These are phyloP conservation scores for Phrynosoma platyrhinos DNA, from an alignment of 2,113 vertebrate genomes.

Conservation along the genomic window DNA sequence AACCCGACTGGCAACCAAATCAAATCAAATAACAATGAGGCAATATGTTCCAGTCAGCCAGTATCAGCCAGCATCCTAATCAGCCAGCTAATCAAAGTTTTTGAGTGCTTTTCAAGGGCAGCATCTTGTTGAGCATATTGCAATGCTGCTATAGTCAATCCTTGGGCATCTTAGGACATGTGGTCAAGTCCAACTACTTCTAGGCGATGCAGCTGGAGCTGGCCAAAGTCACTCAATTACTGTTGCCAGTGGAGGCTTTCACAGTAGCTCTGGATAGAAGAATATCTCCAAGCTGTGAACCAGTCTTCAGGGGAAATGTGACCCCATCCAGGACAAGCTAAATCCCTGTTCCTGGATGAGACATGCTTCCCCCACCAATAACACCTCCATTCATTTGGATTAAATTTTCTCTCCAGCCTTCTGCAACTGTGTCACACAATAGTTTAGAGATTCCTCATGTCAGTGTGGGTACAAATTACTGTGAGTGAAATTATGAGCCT, in stretches of 20 bases:
- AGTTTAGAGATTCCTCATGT: neutral
- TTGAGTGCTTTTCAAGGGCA: neutral
- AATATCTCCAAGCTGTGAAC: too few species aligned
- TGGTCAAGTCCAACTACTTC: neutral
- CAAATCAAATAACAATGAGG: neutral
- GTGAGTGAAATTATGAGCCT: too few species aligned
- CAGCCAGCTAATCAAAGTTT: neutral
- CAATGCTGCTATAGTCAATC: neutral
- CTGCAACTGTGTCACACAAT: neutral
- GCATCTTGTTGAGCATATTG: neutral
- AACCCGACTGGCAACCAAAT: neutral
- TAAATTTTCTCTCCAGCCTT: neutral
- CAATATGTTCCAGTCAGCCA: neutral
- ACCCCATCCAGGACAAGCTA: neutral
- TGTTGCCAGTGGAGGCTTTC: neutral
- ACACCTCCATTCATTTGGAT: neutral
- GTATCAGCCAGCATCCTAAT: neutral
- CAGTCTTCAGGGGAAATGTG: neutral
- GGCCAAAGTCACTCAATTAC: too few species aligned
- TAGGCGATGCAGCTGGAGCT: neutral
- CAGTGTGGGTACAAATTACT: neutral
- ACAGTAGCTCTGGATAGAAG: neutral
- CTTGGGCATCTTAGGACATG: neutral
- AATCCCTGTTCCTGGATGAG: neutral
- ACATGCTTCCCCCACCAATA: neutral